A percentile compares a stretch with the other conserved stretches of the same genome.
Evolutionary conservation across 2,888 invertebrate species (phyloP).

Genomic region (Leptopterna dolabrata): DNA sequence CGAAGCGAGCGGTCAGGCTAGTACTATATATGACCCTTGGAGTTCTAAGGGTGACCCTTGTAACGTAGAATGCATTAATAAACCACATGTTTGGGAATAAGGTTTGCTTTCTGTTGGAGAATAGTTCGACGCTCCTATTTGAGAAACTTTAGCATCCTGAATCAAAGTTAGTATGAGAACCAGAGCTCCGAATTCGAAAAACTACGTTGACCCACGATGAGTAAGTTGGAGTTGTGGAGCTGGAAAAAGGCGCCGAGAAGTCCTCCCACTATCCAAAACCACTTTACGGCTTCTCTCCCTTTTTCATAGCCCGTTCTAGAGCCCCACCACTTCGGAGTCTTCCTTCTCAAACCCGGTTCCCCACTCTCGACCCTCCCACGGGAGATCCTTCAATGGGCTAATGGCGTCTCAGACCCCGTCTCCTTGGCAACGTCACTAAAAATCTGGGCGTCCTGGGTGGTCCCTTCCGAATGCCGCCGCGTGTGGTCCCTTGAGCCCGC

Average conservation of each 20-base stretch:
- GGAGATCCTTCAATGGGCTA: not conserved
- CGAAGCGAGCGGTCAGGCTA: no score
- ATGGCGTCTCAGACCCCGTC: not conserved
- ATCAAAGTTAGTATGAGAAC: no score
- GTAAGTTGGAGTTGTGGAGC: no score
- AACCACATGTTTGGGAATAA: no score
- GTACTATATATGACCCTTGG: no score
- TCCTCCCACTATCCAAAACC: not conserved
- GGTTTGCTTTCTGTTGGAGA: no score
- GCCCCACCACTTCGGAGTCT: not conserved
- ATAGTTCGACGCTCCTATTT: no score
- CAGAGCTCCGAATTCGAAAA: no score
- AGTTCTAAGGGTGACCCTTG: no score
- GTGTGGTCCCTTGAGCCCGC: constrained; percentile 52
- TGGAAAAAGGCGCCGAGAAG: not conserved
- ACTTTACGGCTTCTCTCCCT: not conserved
- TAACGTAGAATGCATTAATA: no score
- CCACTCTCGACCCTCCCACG: not conserved
- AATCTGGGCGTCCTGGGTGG: constrained; percentile 56
- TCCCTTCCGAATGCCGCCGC: constrained; percentile 51
- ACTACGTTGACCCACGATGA: no score
- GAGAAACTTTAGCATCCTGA: no score
- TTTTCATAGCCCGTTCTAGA: not conserved
- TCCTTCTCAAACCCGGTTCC: not conserved
- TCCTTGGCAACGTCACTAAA: constrained; percentile 22